These are phyloP conservation scores for Hedya salicella DNA, from an alignment of 2,888 invertebrate genomes.

Conservation along the genomic window DNA sequence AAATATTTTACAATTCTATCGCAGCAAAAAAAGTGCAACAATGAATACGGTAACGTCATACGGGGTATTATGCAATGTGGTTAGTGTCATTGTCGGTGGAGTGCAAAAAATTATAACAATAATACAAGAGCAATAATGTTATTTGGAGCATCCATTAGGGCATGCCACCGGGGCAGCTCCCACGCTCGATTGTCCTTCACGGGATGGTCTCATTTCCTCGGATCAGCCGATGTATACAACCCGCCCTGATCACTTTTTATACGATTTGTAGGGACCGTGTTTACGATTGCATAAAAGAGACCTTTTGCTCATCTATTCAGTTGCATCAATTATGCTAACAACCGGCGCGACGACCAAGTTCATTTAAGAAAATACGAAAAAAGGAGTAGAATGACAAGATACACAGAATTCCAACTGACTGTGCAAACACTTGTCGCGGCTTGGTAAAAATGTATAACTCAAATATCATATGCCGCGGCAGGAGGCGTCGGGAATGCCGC, in stretches of 20 bases:
- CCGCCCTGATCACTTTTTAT: slow-evolving; percentile 9
- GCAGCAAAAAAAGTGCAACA: slow-evolving; percentile 61
- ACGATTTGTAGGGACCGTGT: neutral
- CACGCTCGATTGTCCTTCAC: slow-evolving; percentile 68
- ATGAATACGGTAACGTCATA: slow-evolving; percentile 53
- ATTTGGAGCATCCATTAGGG: slow-evolving; percentile 74
- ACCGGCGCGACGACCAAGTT: slow-evolving; percentile 9
- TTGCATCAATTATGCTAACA: slow-evolving; percentile 15
- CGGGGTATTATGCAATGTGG: slow-evolving; percentile 64
- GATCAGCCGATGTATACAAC: slow-evolving; percentile 17
- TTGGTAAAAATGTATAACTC: slow-evolving; percentile 74
- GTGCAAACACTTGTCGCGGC: slow-evolving; percentile 72
- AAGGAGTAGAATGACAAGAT: slow-evolving; percentile 46
- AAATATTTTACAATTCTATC: slow-evolving; percentile 45
- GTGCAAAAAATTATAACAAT: slow-evolving; percentile 71
- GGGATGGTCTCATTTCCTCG: slow-evolving; percentile 28
- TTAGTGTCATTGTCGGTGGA: slow-evolving; percentile 59
- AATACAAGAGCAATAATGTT: slow-evolving; percentile 78
- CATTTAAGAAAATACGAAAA: slow-evolving; percentile 40
- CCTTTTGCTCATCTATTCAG: slow-evolving; percentile 2
- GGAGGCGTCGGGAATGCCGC: slow-evolving; percentile 70
- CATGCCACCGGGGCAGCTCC: slow-evolving; percentile 74
- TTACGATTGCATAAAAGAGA: slow-evolving; percentile 17
- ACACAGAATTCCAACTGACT: slow-evolving; percentile 69
- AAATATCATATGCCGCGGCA: slow-evolving; percentile 63